phyloP scores from a whole-genome alignment of 2,797 vertebrate genomes.

The Parauchenoglanis ngamensis region DNA sequence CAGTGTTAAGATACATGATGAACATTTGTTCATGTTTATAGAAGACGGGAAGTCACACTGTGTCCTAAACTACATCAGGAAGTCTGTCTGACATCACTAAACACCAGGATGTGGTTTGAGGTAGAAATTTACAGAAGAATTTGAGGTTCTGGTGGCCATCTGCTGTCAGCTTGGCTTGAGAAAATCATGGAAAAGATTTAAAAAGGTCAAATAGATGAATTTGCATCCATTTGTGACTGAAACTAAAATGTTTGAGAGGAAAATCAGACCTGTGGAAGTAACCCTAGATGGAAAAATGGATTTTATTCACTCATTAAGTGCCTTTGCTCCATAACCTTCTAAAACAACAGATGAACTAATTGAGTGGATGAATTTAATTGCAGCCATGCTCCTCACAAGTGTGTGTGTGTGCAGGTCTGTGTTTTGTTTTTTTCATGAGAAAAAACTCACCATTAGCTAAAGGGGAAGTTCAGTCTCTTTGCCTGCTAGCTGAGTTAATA shows the following conservation, averaged over 20 bases:
- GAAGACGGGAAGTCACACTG: background rate
- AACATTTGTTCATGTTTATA: background rate
- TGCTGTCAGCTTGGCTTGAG: background rate
- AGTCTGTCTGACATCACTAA: background rate
- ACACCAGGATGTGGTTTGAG: background rate
- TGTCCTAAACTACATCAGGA: background rate
- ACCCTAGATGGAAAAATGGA: constrained; percentile 10
- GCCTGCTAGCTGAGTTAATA: constrained; percentile 39
- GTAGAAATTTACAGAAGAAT: background rate
- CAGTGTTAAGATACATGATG: background rate
- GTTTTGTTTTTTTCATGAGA: constrained; percentile 34
- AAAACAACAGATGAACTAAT: constrained; percentile 48
- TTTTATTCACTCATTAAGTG: constrained; percentile 30
- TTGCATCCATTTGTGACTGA: background rate
- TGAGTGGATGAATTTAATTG: constrained; percentile 48
- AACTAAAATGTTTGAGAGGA: background rate
- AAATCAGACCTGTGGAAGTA: background rate
- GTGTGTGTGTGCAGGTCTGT: constrained; percentile 1
- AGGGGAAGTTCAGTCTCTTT: constrained; percentile 41
- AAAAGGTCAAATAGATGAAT: background rate
- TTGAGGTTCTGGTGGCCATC: background rate
- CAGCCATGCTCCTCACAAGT: constrained; percentile 24
- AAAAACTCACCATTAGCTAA: constrained; percentile 38
- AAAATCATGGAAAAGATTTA: background rate
- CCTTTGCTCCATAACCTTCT: constrained; percentile 37